Evolutionary conservation across 1,140 invertebrate genomes (phyloP).

Genomic region (Zeugodacus cucurbitae): DNA sequence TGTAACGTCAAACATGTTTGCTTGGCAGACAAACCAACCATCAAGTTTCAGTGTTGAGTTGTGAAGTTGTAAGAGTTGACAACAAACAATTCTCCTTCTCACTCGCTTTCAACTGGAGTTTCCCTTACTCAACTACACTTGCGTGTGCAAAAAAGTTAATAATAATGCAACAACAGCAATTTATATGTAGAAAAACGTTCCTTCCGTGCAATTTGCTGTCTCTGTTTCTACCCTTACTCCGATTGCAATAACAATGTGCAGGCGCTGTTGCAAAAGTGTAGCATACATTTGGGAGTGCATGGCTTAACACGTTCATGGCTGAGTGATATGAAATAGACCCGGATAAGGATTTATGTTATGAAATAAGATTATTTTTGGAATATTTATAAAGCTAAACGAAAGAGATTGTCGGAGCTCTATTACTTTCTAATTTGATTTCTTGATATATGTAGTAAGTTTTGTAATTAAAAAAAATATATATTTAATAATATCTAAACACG

Average conservation of each 20-base stretch:
- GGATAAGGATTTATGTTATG: too few relatives aligned
- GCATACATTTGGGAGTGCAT: neutral
- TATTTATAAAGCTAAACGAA: too few relatives aligned
- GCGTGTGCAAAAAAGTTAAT: neutral
- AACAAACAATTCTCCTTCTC: slow-evolving; percentile 19
- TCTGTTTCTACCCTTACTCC: slow-evolving; percentile 16
- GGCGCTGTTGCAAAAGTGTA: neutral
- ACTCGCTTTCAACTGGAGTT: neutral
- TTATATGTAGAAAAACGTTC: neutral
- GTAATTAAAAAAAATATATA: too few relatives aligned
- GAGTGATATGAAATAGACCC: neutral
- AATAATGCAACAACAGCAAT: neutral
- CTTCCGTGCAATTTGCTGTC: slow-evolving; percentile 17
- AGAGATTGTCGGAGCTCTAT: too few relatives aligned
- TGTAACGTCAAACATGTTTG: slow-evolving; percentile 23
- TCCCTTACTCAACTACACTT: neutral
- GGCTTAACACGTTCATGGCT: neutral
- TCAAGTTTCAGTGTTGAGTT: neutral
- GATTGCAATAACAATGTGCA: neutral
- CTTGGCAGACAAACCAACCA: neutral
- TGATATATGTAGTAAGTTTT: too few relatives aligned
- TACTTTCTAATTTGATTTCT: too few relatives aligned
- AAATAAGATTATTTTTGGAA: too few relatives aligned
- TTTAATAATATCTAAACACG: too few relatives aligned
- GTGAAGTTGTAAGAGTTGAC: neutral